Evolutionary conservation across 2,113 vertebrate species (phyloP).

Genomic region (Heterotilapia buettikoferi): DNA sequence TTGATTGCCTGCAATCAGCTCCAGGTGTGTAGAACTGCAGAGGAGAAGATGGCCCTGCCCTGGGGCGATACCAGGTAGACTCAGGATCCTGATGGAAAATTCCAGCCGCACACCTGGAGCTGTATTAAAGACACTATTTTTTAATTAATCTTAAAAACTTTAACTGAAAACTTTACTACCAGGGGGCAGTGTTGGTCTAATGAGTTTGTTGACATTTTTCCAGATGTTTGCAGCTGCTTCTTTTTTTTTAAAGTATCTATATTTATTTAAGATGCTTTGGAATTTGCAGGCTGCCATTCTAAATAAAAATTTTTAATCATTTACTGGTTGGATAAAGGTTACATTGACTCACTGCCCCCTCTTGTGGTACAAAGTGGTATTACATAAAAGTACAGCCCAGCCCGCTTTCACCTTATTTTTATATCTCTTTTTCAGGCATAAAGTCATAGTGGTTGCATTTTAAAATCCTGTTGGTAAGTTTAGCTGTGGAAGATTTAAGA

Average conservation of each 20-base stretch:
- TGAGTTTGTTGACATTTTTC: background rate
- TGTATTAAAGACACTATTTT: background rate
- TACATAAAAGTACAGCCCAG: background rate
- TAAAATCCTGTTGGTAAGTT: background rate
- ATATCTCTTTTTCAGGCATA: background rate
- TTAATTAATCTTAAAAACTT: background rate
- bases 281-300: background rate
- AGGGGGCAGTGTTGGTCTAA: background rate
- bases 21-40: background rate
- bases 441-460: background rate
- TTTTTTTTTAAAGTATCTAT: background rate
- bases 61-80: rapidly evolving
- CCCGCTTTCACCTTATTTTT: background rate
- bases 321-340: background rate
- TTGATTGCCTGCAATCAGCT: background rate
- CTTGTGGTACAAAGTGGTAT: background rate
- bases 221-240: background rate
- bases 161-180: background rate
- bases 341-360: background rate
- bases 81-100: background rate
- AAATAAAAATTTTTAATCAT: background rate
- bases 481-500: background rate
- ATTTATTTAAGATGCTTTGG: background rate
- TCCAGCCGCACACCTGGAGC: background rate
- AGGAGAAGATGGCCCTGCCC: background rate